A percentile compares a stretch with the other conserved stretches of the same genome.
Evolutionary conservation across 2,888 invertebrate genomes (phyloP).

Genomic region (Anticlea derivata): DNA sequence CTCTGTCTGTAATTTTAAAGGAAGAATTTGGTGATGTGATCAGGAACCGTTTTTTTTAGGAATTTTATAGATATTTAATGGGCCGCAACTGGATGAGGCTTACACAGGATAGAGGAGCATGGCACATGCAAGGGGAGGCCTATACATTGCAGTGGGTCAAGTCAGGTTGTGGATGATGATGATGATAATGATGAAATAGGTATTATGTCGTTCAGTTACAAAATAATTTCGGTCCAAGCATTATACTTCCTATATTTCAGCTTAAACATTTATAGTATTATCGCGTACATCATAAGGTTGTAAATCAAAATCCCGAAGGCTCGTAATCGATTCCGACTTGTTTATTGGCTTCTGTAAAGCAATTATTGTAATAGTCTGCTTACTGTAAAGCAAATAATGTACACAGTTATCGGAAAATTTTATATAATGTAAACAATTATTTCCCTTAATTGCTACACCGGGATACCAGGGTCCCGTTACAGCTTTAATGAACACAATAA

Average conservation of each 20-base stretch:
- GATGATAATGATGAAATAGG: too few relatives aligned
- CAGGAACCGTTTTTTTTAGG: too few relatives aligned
- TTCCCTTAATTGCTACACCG: slow-evolving; percentile 73
- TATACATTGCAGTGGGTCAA: too few relatives aligned
- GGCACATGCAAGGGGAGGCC: too few relatives aligned
- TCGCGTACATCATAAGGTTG: slow-evolving; percentile 26
- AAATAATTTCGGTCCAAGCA: too few relatives aligned
- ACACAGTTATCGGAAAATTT: slow-evolving; percentile 65
- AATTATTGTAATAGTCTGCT: slow-evolving; percentile 73
- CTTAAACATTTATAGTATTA: slow-evolving; percentile 31
- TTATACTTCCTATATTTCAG: neutral
- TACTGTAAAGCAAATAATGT: slow-evolving; percentile 66
- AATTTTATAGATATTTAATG: too few relatives aligned
- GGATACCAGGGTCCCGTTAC: slow-evolving; percentile 61
- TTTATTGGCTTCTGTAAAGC: slow-evolving; percentile 62
- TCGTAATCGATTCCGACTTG: slow-evolving; percentile 58
- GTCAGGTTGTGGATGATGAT: too few relatives aligned
- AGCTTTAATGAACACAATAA: slow-evolving; percentile 76
- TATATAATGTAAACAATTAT: slow-evolving; percentile 77
- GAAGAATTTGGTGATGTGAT: too few relatives aligned
- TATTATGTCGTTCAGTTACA: too few relatives aligned
- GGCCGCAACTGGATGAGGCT: too few relatives aligned
- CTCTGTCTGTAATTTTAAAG: too few relatives aligned
- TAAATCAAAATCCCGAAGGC: slow-evolving; percentile 37
- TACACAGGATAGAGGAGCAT: too few relatives aligned